phyloP scores from a whole-genome alignment of 1,140 invertebrate species.

The Conus ventricosus region DNA sequence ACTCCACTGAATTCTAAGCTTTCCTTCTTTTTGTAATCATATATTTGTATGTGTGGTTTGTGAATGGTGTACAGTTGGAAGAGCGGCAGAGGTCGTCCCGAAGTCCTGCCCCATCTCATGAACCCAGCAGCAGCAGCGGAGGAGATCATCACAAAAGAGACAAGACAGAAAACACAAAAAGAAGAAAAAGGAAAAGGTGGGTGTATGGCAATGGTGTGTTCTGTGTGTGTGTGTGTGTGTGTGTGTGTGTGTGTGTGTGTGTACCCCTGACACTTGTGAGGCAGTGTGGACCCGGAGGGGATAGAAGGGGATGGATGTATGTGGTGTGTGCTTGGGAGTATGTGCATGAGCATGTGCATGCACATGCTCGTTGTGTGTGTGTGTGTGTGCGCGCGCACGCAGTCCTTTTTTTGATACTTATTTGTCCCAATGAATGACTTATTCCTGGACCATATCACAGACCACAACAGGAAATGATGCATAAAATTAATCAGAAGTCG shows the following conservation, averaged over 20 bases:
- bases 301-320: no score
- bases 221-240: constrained; percentile 1
- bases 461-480: no score
- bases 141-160: constrained; percentile 35
- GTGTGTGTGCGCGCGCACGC: no score
- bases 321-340: no score
- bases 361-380: no score
- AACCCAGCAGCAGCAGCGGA: constrained; percentile 10
- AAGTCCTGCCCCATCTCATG: not conserved
- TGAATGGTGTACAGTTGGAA: not conserved
- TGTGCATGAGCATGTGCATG: no score
- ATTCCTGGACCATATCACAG: no score
- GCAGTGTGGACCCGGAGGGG: not conserved
- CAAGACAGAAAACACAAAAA: constrained; percentile 60
- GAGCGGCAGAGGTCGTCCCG: not conserved
- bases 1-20: no score
- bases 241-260: not conserved
- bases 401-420: no score
- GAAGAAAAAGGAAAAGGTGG: constrained; percentile 64
- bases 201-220: not conserved
- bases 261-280: not conserved
- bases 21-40: not conserved
- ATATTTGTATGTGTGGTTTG: not conserved
- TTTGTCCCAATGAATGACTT: no score
- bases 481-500: no score